A percentile compares a stretch with the other conserved stretches of the same genome.
Conservation (phyloP, 2,113 vertebrate species). For the Rhodinocichla rosea region DNA sequence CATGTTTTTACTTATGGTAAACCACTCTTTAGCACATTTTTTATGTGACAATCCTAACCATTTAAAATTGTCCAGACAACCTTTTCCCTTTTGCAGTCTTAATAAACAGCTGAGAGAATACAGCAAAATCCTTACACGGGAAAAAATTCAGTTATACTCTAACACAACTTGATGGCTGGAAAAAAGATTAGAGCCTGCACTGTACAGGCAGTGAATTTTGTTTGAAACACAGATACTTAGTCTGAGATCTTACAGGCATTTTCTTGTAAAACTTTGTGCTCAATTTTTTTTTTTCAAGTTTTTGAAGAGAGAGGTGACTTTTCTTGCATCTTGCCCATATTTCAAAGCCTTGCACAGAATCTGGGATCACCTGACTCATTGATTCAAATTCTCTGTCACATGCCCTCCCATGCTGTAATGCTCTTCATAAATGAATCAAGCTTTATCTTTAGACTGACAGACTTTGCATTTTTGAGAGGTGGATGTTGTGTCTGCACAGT, state of each 20-base stretch:
- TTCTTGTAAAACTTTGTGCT: neutral
- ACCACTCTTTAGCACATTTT: neutral
- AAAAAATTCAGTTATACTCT: neutral
- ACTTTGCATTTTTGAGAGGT: neutral
- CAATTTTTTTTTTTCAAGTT: neutral
- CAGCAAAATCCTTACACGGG: neutral
- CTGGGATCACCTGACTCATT: neutral
- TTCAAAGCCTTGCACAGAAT: neutral
- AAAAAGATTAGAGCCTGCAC: neutral
- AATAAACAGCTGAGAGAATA: neutral
- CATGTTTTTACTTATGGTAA: neutral
- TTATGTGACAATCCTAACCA: neutral
- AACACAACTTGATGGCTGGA: neutral
- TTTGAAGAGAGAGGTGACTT: neutral
- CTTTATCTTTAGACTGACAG: neutral
- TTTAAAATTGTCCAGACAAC: constrained; percentile 4
- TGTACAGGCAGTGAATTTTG: neutral
- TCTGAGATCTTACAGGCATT: neutral
- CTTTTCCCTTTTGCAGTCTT: neutral
- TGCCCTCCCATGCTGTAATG: neutral
- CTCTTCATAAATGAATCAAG: neutral
- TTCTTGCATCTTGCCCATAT: neutral
- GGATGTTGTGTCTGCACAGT: neutral
- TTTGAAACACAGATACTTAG: neutral
- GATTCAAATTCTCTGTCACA: neutral